Conservation (phyloP, 2,888 invertebrate genomes). For the Hedychridium roseum region DNA sequence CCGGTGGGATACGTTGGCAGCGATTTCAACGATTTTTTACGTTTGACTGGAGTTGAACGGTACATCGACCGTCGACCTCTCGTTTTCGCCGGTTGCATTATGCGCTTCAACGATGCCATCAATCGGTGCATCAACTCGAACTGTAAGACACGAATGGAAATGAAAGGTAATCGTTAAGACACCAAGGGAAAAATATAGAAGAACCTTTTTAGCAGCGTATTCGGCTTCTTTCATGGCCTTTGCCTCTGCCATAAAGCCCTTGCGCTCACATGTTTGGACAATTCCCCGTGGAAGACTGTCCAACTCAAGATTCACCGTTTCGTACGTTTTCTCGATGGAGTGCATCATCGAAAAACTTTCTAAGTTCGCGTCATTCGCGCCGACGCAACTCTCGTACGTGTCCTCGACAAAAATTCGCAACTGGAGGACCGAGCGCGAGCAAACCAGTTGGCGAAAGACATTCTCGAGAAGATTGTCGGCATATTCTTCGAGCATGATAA, state of each 20-base stretch:
- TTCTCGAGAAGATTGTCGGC: constrained; percentile 68
- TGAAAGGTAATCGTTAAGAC: background rate
- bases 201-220: constrained; percentile 68
- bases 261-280: constrained; percentile 66
- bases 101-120: constrained; percentile 44
- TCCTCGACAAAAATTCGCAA: constrained; percentile 71
- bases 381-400: constrained; percentile 70
- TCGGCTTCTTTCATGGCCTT: constrained; percentile 66
- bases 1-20: constrained; percentile 38
- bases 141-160: constrained; percentile 26
- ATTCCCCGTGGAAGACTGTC: constrained; percentile 68
- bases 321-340: constrained; percentile 67
- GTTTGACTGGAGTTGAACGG: constrained; percentile 39
- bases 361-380: constrained; percentile 69
- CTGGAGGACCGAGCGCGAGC: constrained; percentile 68
- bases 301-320: constrained; percentile 65
- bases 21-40: constrained; percentile 25
- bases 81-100: constrained; percentile 50
- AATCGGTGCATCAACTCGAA: constrained; percentile 51
- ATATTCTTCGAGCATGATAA: constrained; percentile 65
- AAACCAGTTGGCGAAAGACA: constrained; percentile 68
- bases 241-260: constrained; percentile 66
- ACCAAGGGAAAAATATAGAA: constrained; percentile 7
- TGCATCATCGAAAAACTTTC: constrained; percentile 68
- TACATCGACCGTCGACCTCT: constrained; percentile 38